Evolutionary conservation across 1,140 invertebrate genomes (phyloP).

Genomic region (Metopolophium dirhodum): DNA sequence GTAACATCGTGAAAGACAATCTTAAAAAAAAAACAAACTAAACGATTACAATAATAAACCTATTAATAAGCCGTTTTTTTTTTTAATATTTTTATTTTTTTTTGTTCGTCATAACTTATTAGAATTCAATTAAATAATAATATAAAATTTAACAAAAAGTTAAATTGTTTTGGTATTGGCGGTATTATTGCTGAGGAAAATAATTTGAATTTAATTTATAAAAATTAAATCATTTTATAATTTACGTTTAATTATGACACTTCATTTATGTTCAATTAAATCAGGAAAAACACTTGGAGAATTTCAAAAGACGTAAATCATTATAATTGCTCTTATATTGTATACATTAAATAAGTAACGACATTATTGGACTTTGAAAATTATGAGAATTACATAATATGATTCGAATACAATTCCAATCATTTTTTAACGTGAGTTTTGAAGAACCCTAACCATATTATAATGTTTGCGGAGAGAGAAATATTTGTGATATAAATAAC

Average conservation of each 20-base stretch:
- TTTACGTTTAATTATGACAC: no score
- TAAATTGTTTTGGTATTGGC: neutral
- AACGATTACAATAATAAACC: constrained; percentile 34
- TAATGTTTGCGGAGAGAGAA: neutral
- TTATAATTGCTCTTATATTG: neutral
- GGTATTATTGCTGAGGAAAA: neutral
- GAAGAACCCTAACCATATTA: neutral
- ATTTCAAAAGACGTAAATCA: neutral
- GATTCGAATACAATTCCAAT: neutral
- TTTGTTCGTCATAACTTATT: neutral
- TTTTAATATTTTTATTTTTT: no score
- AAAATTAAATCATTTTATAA: neutral
- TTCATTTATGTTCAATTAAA: neutral
- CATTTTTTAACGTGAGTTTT: neutral
- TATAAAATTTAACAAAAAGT: neutral
- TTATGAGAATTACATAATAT: neutral
- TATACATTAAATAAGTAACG: neutral
- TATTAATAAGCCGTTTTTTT: neutral
- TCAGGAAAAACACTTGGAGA: neutral
- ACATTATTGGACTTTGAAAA: neutral
- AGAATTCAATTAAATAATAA: constrained; percentile 12
- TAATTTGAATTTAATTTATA: neutral
- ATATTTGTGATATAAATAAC: neutral
- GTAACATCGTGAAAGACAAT: neutral
- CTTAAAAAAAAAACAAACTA: neutral